phyloP scores from a whole-genome alignment of 2,113 vertebrate species.

The Esox niger region DNA sequence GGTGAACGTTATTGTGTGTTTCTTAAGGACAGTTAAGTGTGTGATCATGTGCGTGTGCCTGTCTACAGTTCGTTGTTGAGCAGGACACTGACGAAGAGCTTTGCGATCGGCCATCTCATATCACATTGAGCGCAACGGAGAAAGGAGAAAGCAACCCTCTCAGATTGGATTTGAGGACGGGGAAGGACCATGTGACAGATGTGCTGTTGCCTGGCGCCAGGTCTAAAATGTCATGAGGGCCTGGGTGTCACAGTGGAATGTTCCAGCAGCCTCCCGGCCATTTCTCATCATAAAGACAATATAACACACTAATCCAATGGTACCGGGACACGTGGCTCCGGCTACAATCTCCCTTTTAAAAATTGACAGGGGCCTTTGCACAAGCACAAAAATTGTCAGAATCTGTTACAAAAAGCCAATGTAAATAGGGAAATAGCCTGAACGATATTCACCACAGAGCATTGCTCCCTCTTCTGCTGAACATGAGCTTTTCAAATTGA shows the following conservation, averaged over 20 bases:
- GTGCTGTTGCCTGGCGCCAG: constrained; percentile 15
- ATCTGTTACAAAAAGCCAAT: constrained; percentile 40
- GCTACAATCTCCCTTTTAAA: constrained; percentile 44
- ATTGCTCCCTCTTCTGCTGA: neutral
- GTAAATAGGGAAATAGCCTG: constrained; percentile 25
- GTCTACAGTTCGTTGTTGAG: constrained; percentile 17
- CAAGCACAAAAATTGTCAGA: constrained; percentile 43
- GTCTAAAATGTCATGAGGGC: neutral
- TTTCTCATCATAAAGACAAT: constrained; percentile 66
- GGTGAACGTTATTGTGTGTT: neutral
- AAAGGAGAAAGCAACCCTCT: constrained; percentile 2
- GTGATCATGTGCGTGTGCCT: neutral
- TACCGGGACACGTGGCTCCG: constrained; percentile 42
- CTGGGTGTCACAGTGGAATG: constrained; percentile 47
- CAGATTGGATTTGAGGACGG: constrained; percentile 53
- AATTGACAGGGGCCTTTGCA: constrained; percentile 54
- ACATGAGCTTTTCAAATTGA: neutral
- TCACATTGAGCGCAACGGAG: constrained; percentile 46
- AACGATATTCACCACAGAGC: constrained; percentile 16
- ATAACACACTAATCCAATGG: constrained; percentile 59
- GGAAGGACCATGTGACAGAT: constrained; percentile 49
- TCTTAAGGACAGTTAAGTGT: neutral
- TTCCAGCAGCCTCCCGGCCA: constrained; percentile 46
- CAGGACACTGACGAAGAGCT: constrained; percentile 30
- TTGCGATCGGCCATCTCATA: constrained; percentile 24